phyloP scores from a whole-genome alignment of 2,797 vertebrate genomes.

The Danionella dracula region DNA sequence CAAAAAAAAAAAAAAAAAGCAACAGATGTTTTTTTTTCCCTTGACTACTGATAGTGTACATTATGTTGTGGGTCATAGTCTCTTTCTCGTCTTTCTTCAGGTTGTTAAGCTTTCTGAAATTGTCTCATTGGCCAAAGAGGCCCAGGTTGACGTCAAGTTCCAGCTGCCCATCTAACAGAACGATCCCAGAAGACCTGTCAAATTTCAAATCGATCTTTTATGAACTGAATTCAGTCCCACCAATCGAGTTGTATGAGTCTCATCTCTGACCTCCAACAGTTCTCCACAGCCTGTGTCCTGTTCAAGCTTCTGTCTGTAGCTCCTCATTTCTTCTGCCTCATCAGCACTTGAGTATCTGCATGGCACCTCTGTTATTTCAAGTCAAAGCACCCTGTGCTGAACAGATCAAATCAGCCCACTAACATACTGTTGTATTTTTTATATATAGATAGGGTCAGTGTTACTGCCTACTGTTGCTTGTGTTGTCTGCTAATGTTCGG shows the following conservation, averaged over 20 bases:
- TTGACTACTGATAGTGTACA: too few relatives aligned
- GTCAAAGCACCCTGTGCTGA: not conserved
- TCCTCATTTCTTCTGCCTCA: not conserved
- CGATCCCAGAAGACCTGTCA: not conserved
- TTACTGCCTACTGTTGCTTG: conserved; percentile 20
- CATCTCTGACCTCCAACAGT: conserved; percentile 10
- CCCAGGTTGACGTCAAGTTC: conserved; percentile 96
- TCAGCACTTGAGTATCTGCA: conserved; percentile 15
- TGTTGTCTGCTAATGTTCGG: not conserved
- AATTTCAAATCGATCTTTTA: not conserved
- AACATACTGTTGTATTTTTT: not conserved
- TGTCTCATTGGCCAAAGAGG: conserved; percentile 89
- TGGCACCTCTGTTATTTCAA: not conserved
- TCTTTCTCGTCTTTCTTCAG: conserved; percentile 55
- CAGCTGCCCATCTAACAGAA: conserved; percentile 88
- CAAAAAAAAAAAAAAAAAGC: too few relatives aligned
- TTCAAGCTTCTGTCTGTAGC: not conserved
- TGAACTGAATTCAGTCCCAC: not conserved
- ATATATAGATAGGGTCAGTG: conserved; percentile 17
- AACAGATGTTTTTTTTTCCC: too few relatives aligned
- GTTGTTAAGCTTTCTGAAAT: conserved; percentile 98
- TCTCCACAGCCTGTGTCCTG: not conserved
- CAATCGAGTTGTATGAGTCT: conserved; percentile 31
- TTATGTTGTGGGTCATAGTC: too few relatives aligned
- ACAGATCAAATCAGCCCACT: not conserved